phyloP scores from a whole-genome alignment of 1,140 invertebrate species.

The Aporrectodea caliginosa region DNA sequence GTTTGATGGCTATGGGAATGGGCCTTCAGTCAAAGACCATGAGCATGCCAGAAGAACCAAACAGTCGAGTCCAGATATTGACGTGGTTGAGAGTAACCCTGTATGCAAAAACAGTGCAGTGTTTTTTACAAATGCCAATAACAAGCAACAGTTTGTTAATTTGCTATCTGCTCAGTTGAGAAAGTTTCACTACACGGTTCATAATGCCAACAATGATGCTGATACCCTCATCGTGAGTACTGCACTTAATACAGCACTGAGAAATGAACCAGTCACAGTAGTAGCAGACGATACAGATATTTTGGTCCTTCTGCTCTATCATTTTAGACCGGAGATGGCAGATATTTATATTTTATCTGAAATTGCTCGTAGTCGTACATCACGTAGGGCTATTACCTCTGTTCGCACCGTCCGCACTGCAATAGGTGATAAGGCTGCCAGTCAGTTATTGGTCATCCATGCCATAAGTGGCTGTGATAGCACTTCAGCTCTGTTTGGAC shows the following conservation, averaged over 20 bases:
- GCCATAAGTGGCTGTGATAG: not conserved
- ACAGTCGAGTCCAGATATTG: not conserved
- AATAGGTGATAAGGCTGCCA: not conserved
- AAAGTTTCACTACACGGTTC: not conserved
- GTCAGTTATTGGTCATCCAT: not conserved
- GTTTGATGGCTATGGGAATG: not conserved
- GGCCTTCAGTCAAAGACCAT: not conserved
- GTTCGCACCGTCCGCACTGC: not conserved
- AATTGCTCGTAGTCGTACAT: not conserved
- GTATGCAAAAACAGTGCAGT: not conserved
- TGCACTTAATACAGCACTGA: not conserved
- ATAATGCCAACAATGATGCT: not conserved
- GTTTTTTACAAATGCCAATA: not conserved
- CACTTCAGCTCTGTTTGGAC: not conserved
- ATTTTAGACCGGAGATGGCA: not conserved
- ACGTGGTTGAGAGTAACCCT: not conserved
- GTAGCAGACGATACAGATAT: not conserved
- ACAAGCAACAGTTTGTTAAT: not conserved
- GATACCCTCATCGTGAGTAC: not conserved
- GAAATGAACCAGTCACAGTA: not conserved
- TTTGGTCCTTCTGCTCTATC: not conserved
- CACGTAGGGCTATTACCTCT: not conserved
- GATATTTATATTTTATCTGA: not conserved
- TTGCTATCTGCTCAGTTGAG: not conserved
- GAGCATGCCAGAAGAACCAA: not conserved